Evolutionary conservation across 2,113 vertebrate genomes (phyloP).

Genomic region (Menura novaehollandiae): DNA sequence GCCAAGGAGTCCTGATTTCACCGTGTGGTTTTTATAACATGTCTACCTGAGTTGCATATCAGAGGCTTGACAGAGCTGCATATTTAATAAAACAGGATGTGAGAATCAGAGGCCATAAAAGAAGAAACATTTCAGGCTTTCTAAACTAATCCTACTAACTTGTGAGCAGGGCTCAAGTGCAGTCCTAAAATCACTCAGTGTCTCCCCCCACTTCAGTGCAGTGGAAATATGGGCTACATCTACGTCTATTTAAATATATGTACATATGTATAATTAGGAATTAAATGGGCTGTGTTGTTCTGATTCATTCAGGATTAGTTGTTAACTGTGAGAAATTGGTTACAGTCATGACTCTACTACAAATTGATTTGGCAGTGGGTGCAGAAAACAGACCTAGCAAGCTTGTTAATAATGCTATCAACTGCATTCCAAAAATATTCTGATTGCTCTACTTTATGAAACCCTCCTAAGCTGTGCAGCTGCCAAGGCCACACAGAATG

Average conservation of each 20-base stretch:
- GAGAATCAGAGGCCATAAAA: background rate
- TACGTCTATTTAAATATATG: slow-evolving; percentile 50
- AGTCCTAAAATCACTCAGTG: background rate
- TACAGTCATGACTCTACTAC: slow-evolving; percentile 37
- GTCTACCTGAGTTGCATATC: background rate
- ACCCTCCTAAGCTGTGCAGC: slow-evolving; percentile 2
- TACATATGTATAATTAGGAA: slow-evolving; percentile 57
- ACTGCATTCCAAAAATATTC: background rate
- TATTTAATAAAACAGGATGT: slow-evolving; percentile 24
- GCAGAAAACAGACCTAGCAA: slow-evolving; percentile 25
- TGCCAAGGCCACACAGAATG: background rate
- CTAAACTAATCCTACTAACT: background rate
- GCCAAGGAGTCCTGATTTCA: background rate
- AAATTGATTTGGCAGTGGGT: slow-evolving; percentile 41
- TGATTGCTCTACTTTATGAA: background rate
- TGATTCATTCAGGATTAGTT: slow-evolving; percentile 66
- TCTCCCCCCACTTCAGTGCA: background rate
- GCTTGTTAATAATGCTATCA: slow-evolving; percentile 30
- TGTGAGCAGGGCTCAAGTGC: background rate
- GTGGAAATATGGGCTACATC: slow-evolving; percentile 44
- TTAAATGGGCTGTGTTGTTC: slow-evolving; percentile 56
- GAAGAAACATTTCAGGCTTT: slow-evolving; percentile 6
- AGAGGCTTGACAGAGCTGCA: background rate
- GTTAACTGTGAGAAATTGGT: slow-evolving; percentile 59
- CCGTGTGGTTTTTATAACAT: background rate